Percentiles rank a stretch among this genome's conserved stretches.
Evolutionary conservation across 2,113 vertebrate species (phyloP).

Genomic region (Antechinus flavipes): DNA sequence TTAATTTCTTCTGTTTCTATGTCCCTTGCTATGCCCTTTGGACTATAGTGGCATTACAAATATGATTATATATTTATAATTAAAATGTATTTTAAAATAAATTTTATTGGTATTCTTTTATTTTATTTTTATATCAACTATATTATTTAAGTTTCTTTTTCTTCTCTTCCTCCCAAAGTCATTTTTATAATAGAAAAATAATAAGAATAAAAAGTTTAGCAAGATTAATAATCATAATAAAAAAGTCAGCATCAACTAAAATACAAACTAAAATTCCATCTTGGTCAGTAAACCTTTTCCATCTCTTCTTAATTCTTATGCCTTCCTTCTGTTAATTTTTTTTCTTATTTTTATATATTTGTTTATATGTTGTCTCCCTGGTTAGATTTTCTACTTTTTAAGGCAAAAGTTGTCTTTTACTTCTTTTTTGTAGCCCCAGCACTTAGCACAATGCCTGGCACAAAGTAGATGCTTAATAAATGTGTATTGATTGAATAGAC

Average conservation of each 20-base stretch:
- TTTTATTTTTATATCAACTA: too few species aligned
- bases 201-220: background rate
- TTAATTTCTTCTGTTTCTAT: background rate
- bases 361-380: background rate
- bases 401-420: background rate
- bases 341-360: background rate
- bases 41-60: background rate
- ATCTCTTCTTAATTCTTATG: background rate
- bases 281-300: background rate
- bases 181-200: background rate
- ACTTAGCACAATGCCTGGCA: background rate
- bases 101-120: background rate
- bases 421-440: background rate
- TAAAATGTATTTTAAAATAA: background rate
- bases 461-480: background rate
- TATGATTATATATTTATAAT: background rate
- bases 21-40: background rate
- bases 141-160: too few species aligned
- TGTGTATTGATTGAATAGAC: background rate
- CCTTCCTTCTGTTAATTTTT: background rate
- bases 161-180: background rate
- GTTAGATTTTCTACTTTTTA: background rate
- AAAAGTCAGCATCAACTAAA: background rate
- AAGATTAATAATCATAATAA: background rate
- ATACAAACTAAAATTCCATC: background rate